phyloP scores from a whole-genome alignment of 2,888 invertebrate species.

The Harpalus rubripes region DNA sequence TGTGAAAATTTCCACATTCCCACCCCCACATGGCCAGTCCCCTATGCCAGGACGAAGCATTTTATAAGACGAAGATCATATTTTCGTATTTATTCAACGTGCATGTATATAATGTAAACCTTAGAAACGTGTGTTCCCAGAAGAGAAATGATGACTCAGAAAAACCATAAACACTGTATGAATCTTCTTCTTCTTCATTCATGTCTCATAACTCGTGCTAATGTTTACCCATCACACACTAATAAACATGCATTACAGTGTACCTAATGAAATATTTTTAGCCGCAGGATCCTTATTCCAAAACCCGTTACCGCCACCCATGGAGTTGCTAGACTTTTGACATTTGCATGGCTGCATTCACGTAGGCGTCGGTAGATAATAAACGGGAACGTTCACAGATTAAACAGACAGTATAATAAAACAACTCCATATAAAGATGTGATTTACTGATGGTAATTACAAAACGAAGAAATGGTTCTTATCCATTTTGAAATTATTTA shows the following conservation, averaged over 20 bases:
- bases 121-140: not conserved
- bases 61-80: too few relatives aligned
- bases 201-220: not conserved
- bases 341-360: not conserved
- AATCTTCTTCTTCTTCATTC: conserved; percentile 6
- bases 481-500: not conserved
- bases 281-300: not conserved
- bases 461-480: not conserved
- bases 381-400: not conserved
- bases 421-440: not conserved
- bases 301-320: not conserved
- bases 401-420: not conserved
- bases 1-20: too few relatives aligned
- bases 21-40: too few relatives aligned
- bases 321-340: not conserved
- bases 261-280: not conserved
- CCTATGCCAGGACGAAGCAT: too few relatives aligned
- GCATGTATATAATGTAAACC: not conserved
- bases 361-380: not conserved
- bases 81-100: too few relatives aligned
- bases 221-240: not conserved
- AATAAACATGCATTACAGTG: not conserved
- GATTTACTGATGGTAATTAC: not conserved
- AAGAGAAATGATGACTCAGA: too few relatives aligned
- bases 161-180: not conserved